Conservation (phyloP, 2,888 invertebrate species). For the Ligdia adustata region DNA sequence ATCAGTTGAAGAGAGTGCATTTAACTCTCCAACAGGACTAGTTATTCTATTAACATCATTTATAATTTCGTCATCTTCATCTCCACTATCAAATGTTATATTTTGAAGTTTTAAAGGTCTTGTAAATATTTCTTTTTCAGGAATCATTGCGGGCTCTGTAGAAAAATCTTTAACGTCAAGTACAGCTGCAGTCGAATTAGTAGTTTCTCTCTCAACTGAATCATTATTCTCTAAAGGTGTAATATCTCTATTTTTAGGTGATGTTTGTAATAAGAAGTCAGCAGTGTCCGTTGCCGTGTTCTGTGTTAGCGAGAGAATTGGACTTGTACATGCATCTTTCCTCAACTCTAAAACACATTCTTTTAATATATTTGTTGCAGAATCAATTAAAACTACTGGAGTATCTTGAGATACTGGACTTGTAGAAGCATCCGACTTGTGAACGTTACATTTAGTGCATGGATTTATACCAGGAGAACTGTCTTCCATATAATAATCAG, state of each 20-base stretch:
- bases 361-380: not conserved
- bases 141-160: no score
- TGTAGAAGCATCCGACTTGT: conserved; percentile 17
- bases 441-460: conserved; percentile 29
- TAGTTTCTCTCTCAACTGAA: no score
- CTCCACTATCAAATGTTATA: conserved; percentile 6
- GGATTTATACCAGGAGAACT: conserved; percentile 45
- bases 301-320: not conserved
- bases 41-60: not conserved
- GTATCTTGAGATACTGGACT: conserved; percentile 20
- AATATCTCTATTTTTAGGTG: not conserved
- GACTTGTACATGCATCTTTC: conserved; percentile 17
- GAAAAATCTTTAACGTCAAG: no score
- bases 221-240: no score
- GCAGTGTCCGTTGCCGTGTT: conserved; percentile 3
- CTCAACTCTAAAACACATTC: not conserved
- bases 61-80: not conserved
- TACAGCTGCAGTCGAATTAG: no score
- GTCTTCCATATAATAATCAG: conserved; percentile 54
- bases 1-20: not conserved
- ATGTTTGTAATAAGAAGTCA: not conserved
- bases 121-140: not conserved
- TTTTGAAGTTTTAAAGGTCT: not conserved
- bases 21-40: not conserved
- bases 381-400: not conserved